Conservation (phyloP, 2,888 invertebrate genomes). For the Acronicta aceris region DNA sequence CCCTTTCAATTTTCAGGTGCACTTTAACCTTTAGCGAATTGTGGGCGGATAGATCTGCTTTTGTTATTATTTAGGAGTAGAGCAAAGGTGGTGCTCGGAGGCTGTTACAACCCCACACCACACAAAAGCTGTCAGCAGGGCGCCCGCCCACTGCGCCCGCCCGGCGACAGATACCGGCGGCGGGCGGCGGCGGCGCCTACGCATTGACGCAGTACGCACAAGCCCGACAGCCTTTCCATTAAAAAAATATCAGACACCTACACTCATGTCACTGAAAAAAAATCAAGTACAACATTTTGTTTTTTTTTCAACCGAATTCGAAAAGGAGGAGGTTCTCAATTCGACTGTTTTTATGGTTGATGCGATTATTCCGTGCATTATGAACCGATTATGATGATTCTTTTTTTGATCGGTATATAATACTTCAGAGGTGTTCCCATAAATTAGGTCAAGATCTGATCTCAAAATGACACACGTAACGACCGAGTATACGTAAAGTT, state of each 20-base stretch:
- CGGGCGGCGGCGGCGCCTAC: slow-evolving; percentile 60
- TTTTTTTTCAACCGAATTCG: too few relatives aligned
- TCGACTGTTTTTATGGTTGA: too few relatives aligned
- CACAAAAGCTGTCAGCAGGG: slow-evolving; percentile 16
- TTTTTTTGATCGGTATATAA: too few relatives aligned
- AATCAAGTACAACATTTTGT: too few relatives aligned
- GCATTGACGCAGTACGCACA: slow-evolving; percentile 61
- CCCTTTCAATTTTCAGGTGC: not conserved
- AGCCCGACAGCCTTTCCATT: slow-evolving; percentile 34
- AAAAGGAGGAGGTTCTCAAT: too few relatives aligned
- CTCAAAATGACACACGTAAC: too few relatives aligned
- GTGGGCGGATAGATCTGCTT: slow-evolving; percentile 21
- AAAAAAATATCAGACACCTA: slow-evolving; percentile 38
- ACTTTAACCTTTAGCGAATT: slow-evolving; percentile 2
- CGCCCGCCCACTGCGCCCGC: slow-evolving; percentile 39
- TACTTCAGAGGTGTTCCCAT: too few relatives aligned
- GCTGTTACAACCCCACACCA: not conserved
- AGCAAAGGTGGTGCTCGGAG: slow-evolving; percentile 1
- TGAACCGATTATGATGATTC: too few relatives aligned
- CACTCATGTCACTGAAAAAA: slow-evolving; percentile 27
- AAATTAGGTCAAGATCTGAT: too few relatives aligned
- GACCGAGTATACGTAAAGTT: too few relatives aligned
- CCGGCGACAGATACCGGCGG: slow-evolving; percentile 40
- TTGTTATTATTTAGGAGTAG: slow-evolving; percentile 9
- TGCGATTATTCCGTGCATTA: too few relatives aligned